Evolutionary conservation across 2,113 vertebrate genomes (phyloP).

Genomic region (Oryzias melastigma): DNA sequence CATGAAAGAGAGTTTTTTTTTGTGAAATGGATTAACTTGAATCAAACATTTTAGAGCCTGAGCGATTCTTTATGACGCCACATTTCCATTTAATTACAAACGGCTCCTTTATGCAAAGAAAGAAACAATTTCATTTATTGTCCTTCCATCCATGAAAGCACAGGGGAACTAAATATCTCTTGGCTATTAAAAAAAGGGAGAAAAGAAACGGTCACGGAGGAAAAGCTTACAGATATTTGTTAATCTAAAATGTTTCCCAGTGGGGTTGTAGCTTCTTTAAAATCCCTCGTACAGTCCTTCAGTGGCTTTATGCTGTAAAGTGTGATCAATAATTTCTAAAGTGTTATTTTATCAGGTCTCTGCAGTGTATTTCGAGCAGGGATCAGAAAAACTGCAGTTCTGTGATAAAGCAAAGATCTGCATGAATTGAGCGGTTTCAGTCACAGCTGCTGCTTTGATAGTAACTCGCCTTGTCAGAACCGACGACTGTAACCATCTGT

Average conservation of each 20-base stretch:
- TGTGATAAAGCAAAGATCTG: too few species aligned
- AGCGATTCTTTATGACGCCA: constrained; percentile 1
- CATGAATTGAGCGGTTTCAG: neutral
- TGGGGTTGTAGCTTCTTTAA: neutral
- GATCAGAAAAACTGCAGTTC: neutral
- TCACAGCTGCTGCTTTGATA: constrained; percentile 42
- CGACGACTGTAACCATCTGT: constrained; percentile 30
- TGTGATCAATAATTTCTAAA: constrained; percentile 21
- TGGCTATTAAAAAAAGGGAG: neutral
- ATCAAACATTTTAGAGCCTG: neutral
- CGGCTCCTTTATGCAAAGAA: neutral
- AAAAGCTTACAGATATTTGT: too few species aligned
- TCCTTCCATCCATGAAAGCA: constrained; percentile 2
- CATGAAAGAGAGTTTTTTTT: constrained; percentile 10
- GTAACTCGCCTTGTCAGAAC: constrained; percentile 28
- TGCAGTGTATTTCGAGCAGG: constrained; percentile 1
- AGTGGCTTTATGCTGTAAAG: constrained; percentile 7
- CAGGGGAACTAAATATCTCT: constrained; percentile 5
- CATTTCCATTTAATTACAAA: constrained; percentile 7
- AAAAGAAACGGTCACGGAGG: too few species aligned
- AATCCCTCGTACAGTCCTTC: neutral
- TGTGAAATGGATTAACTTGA: too few species aligned
- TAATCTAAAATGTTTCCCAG: constrained; percentile 5
- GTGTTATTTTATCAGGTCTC: constrained; percentile 1
- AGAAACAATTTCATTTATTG: constrained; percentile 13